Conservation (phyloP, 2,888 invertebrate genomes). For the Heliconius hortense region DNA sequence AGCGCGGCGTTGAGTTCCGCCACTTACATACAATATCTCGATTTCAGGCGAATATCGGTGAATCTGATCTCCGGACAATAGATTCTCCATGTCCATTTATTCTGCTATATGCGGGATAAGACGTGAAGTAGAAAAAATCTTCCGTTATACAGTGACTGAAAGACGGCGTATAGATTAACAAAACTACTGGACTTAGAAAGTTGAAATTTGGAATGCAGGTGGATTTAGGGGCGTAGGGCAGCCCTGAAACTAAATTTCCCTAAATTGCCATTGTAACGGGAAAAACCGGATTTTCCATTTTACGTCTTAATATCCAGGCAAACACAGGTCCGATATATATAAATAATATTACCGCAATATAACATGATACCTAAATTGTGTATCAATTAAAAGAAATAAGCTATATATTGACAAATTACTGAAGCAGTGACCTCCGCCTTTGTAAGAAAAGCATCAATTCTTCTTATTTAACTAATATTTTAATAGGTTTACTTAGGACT, state of each 20-base stretch:
- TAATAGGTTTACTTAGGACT: neutral
- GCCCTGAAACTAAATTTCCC: no score
- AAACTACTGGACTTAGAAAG: no score
- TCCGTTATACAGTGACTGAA: no score
- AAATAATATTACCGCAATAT: neutral
- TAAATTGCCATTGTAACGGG: no score
- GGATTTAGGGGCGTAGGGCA: no score
- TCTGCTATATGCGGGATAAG: neutral
- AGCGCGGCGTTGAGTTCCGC: neutral
- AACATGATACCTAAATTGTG: neutral
- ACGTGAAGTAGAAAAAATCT: neutral
- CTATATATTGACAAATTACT: neutral
- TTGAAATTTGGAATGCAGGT: no score
- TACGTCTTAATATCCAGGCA: no score
- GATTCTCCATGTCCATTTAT: neutral
- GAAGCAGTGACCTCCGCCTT: conserved; percentile 1
- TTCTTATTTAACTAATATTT: neutral
- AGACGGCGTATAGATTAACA: neutral
- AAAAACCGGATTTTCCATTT: no score
- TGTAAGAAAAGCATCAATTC: neutral
- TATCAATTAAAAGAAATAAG: neutral
- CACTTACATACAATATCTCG: neutral
- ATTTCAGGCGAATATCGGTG: neutral
- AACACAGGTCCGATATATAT: neutral
- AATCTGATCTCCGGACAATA: neutral